A percentile compares a stretch with the other conserved stretches of the same genome.
Evolutionary conservation across 2,888 invertebrate species (phyloP).

Genomic region (Mesopsocus fuscifrons): DNA sequence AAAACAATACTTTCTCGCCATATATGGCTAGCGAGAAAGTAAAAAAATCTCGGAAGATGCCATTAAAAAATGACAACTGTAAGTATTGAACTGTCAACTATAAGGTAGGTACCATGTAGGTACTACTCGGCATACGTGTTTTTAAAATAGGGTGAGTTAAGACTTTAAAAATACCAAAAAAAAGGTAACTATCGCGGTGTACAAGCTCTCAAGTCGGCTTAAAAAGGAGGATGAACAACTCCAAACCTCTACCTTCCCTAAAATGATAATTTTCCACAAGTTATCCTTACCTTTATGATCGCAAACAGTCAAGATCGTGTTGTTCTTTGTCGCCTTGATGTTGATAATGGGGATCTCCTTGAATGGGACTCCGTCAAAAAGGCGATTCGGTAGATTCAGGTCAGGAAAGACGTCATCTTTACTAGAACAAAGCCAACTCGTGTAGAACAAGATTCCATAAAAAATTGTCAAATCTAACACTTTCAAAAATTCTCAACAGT

Average conservation of each 20-base stretch:
- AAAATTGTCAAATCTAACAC: neutral
- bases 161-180: too few relatives aligned
- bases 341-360: slow-evolving; percentile 66
- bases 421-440: slow-evolving; percentile 28
- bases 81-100: too few relatives aligned
- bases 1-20: too few relatives aligned
- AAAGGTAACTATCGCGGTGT: too few relatives aligned
- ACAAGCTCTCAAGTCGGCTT: too few relatives aligned
- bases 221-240: neutral
- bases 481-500: too few relatives aligned
- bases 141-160: too few relatives aligned
- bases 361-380: slow-evolving; percentile 60
- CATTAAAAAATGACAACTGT: too few relatives aligned
- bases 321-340: slow-evolving; percentile 67
- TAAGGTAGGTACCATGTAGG: too few relatives aligned
- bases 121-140: too few relatives aligned
- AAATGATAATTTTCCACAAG: neutral
- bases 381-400: slow-evolving; percentile 41
- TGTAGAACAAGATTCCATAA: neutral
- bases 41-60: too few relatives aligned
- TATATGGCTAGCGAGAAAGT: too few relatives aligned
- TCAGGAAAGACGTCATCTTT: slow-evolving; percentile 54
- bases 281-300: slow-evolving; percentile 38
- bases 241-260: neutral
- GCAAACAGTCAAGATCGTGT: slow-evolving; percentile 64